phyloP scores from a whole-genome alignment of 2,113 vertebrate species.

The Anser cygnoides region DNA sequence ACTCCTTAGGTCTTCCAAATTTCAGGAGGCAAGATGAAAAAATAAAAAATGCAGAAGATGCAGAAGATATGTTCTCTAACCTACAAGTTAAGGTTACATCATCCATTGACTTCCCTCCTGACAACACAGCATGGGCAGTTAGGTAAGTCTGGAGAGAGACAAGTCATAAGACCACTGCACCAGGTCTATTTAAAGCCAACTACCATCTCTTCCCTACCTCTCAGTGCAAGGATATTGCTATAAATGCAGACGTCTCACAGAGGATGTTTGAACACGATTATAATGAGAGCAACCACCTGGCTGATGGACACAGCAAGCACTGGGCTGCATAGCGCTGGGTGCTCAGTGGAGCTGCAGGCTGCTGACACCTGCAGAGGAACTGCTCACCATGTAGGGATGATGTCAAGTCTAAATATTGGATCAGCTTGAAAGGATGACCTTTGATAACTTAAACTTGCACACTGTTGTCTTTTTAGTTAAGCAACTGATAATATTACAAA shows the following conservation, averaged over 20 bases:
- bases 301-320: background rate
- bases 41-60: accelerated
- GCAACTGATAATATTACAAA: background rate
- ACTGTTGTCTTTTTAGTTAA: background rate
- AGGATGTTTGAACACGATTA: background rate
- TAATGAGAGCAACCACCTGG: background rate
- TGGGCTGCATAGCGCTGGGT: background rate
- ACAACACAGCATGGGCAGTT: background rate
- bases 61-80: background rate
- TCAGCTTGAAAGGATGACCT: background rate
- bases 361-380: background rate
- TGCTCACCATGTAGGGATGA: background rate
- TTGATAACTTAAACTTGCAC: background rate
- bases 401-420: background rate
- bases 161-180: background rate
- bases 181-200: background rate
- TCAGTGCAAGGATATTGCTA: background rate
- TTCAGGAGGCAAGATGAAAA: background rate
- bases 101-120: background rate
- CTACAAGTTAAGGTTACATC: background rate
- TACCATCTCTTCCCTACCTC: background rate
- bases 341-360: background rate
- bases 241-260: background rate
- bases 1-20: background rate
- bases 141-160: background rate